Conservation (phyloP, 2,888 invertebrate species). For the Argyra leucocephala region DNA sequence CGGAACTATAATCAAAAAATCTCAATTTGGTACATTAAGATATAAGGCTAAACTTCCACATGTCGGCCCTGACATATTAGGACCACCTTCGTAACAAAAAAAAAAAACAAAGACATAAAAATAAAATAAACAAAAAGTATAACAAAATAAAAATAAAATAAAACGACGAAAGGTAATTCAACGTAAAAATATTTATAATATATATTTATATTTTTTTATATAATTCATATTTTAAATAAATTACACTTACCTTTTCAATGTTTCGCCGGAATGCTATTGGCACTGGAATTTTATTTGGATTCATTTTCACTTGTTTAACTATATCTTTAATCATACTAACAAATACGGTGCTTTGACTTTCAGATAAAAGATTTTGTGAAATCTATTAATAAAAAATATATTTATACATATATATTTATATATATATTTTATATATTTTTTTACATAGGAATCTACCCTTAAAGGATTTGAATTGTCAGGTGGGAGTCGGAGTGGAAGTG, state of each 20-base stretch:
- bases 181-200: background rate
- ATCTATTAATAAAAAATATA: constrained; percentile 47
- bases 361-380: constrained; percentile 65
- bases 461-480: no score
- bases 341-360: constrained; percentile 67
- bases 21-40: no score
- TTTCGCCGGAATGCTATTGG: constrained; percentile 42
- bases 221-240: no score
- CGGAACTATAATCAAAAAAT: no score
- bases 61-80: no score
- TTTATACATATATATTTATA: constrained; percentile 16
- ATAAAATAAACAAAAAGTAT: no score
- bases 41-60: no score
- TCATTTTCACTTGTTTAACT: constrained; percentile 68
- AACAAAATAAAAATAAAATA: background rate
- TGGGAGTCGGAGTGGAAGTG: no score
- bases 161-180: background rate
- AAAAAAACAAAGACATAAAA: no score
- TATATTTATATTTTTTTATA: no score
- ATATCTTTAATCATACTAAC: constrained; percentile 79
- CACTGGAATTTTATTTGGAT: constrained; percentile 63
- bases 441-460: no score
- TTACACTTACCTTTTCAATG: constrained; percentile 39
- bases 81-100: no score
- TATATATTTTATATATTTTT: constrained; percentile 5